A percentile compares a stretch with the other conserved stretches of the same genome.
These are phyloP conservation scores for Chloromyia formosa DNA, from an alignment of 2,888 invertebrate genomes.

Conservation along the genomic window DNA sequence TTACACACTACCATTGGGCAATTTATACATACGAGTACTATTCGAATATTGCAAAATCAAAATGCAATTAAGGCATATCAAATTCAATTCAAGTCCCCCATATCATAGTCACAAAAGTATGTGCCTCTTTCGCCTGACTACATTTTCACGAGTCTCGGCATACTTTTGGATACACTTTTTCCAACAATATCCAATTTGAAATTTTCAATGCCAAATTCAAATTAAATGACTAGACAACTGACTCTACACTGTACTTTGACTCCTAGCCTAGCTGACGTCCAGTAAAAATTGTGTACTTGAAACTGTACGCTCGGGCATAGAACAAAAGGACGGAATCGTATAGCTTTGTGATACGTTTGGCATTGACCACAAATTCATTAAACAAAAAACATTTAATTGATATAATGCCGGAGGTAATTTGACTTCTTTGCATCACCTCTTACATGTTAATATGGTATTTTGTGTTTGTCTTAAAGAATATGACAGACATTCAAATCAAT, in stretches of 20 bases:
- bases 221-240: background rate
- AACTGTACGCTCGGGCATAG: background rate
- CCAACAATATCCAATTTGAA: slow-evolving; percentile 6
- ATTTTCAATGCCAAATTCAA: slow-evolving; percentile 24
- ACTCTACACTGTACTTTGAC: background rate
- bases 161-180: background rate
- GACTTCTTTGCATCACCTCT: background rate
- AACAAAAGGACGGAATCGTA: slow-evolving; percentile 33
- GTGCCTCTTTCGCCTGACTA: slow-evolving; percentile 11
- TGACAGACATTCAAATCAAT: too few relatives aligned
- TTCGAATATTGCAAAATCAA: too few relatives aligned
- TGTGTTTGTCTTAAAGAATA: background rate
- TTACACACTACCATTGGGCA: too few relatives aligned
- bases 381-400: slow-evolving; percentile 17
- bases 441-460: background rate
- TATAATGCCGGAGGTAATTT: slow-evolving; percentile 25
- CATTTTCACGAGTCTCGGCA: slow-evolving; percentile 1
- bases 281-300: slow-evolving; percentile 19
- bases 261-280: background rate
- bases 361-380: slow-evolving; percentile 16
- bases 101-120: too few relatives aligned
- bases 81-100: too few relatives aligned
- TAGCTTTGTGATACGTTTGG: background rate
- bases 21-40: too few relatives aligned
- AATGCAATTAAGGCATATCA: too few relatives aligned